These are phyloP conservation scores for Anneissia japonica DNA, from an alignment of 35 echinoderm and acorn worm species.

Conservation along the genomic window DNA sequence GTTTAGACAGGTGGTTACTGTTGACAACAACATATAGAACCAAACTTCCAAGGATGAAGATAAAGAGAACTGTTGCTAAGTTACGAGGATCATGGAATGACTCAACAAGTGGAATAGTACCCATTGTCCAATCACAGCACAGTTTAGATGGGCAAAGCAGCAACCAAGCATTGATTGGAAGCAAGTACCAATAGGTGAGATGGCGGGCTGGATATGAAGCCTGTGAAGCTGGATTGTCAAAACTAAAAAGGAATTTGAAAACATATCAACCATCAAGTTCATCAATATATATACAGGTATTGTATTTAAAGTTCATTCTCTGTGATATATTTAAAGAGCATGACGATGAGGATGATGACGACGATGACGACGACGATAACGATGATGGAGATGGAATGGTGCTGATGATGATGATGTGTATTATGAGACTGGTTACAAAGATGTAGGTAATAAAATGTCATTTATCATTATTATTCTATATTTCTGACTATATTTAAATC, in stretches of 20 bases:
- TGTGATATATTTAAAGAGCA: too few species aligned
- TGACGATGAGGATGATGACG: too few species aligned
- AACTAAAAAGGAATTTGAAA: slow-evolving; percentile 36
- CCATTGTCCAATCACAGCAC: slow-evolving; percentile 83
- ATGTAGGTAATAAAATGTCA: too few species aligned
- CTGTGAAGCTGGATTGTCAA: slow-evolving; percentile 70
- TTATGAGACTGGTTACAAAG: too few species aligned
- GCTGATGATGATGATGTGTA: too few species aligned
- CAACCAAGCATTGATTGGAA: slow-evolving; percentile 67
- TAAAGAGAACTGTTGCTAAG: slow-evolving; percentile 45
- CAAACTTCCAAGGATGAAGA: slow-evolving; percentile 11
- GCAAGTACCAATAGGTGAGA: slow-evolving; percentile 59
- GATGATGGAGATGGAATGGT: too few species aligned
- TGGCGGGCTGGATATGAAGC: slow-evolving; percentile 48
- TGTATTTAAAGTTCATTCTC: too few species aligned
- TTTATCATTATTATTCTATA: too few species aligned
- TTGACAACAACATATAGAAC: slow-evolving; percentile 35
- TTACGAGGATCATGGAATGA: slow-evolving; percentile 60
- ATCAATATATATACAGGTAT: too few species aligned
- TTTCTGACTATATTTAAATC: too few species aligned
- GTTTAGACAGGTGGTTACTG: slow-evolving; percentile 27
- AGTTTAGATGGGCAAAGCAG: slow-evolving; percentile 57
- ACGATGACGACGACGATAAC: too few species aligned
- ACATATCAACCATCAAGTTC: too few species aligned
- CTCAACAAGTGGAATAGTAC: slow-evolving; percentile 63